phyloP scores from a whole-genome alignment of 2,113 vertebrate species.

The Rutilus rutilus region DNA sequence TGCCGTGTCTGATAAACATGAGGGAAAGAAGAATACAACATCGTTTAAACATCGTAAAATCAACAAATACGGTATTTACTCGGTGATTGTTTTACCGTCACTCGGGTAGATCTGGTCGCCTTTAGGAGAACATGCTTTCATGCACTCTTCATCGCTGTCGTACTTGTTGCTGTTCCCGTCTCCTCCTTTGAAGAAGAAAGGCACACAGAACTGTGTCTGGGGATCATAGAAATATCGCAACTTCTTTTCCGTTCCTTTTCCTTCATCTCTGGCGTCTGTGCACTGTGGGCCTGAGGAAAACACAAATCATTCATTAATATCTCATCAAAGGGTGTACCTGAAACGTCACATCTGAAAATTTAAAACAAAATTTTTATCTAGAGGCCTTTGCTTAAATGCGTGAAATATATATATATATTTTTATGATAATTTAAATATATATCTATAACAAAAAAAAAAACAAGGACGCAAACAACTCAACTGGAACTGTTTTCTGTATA shows the following conservation, averaged over 20 bases:
- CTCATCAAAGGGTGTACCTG: background rate
- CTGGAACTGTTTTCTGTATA: background rate
- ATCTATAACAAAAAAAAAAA: too few species aligned
- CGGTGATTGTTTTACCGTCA: slow-evolving; percentile 41
- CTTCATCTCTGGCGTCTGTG: background rate
- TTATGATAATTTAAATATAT: background rate
- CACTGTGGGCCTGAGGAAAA: slow-evolving; percentile 41
- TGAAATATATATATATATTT: too few species aligned
- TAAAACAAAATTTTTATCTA: background rate
- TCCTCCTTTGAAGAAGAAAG: slow-evolving; percentile 60
- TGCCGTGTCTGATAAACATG: slow-evolving; percentile 35
- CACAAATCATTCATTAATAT: background rate
- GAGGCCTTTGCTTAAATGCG: background rate
- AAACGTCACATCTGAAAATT: too few species aligned
- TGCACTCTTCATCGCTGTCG: slow-evolving; percentile 39
- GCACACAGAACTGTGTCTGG: background rate
- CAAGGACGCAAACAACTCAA: background rate
- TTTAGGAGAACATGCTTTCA: slow-evolving; percentile 40
- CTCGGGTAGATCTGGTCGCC: slow-evolving; percentile 38
- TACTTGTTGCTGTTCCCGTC: slow-evolving; percentile 57
- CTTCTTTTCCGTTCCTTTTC: background rate
- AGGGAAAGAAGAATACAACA: background rate
- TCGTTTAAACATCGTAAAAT: background rate
- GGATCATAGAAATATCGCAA: slow-evolving; percentile 46
- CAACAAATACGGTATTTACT: background rate